A percentile compares a stretch with the other conserved stretches of the same genome.
Evolutionary conservation across 37 sponge, comb jelly and placozoan genomes (phyloP).

Genomic region (Cliona cf. orientalis): DNA sequence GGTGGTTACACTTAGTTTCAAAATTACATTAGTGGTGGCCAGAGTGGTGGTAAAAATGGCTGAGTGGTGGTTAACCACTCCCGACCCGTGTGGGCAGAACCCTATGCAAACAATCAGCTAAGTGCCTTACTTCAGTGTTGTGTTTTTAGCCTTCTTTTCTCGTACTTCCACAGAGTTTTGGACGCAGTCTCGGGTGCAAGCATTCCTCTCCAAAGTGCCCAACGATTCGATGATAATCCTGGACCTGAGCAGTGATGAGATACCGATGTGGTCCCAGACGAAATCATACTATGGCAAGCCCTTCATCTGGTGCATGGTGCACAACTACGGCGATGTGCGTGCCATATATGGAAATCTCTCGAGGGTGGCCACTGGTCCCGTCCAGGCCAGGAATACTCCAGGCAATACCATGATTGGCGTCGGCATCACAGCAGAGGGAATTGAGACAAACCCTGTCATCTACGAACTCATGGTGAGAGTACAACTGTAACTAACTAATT

Average conservation of each 20-base stretch:
- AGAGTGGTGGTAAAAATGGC: too few relatives aligned
- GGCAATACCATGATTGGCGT: constrained; percentile 74
- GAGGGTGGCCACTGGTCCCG: constrained; percentile 58
- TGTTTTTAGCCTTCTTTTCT: too few relatives aligned
- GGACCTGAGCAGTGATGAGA: constrained; percentile 51
- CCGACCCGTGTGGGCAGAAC: too few relatives aligned
- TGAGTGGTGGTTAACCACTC: too few relatives aligned
- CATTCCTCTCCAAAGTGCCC: constrained; percentile 63
- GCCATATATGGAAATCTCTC: constrained; percentile 70
- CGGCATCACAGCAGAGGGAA: constrained; percentile 77
- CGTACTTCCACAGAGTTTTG: constrained; percentile 37
- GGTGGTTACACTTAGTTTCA: too few relatives aligned
- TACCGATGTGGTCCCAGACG: constrained; percentile 40
- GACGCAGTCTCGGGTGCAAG: constrained; percentile 30
- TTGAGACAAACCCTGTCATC: constrained; percentile 71
- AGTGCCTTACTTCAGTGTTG: neutral
- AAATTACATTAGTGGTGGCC: too few relatives aligned
- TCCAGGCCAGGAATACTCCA: constrained; percentile 15
- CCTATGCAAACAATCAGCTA: neutral
- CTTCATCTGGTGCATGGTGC: constrained; percentile 71
- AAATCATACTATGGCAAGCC: constrained; percentile 70
- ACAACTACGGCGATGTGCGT: constrained; percentile 67
- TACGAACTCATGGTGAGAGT: constrained; percentile 68
- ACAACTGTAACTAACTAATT: too few relatives aligned
- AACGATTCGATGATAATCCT: constrained; percentile 67